Evolutionary conservation across 2,888 invertebrate species (phyloP).

Genomic region (Limnephilus lunatus): DNA sequence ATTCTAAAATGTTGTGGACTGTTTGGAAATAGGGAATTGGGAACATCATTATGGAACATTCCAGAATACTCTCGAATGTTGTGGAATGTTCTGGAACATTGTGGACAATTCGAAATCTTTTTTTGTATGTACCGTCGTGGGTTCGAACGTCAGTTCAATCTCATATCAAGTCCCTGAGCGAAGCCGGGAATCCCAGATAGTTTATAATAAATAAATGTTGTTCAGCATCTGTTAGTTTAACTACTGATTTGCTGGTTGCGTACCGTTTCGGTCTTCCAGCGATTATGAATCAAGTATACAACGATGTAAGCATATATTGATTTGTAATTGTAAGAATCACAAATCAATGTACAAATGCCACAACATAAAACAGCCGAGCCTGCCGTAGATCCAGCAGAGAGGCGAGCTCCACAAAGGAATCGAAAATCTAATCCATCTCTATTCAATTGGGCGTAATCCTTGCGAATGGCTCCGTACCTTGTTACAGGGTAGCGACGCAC

Average conservation of each 20-base stretch:
- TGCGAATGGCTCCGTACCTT: neutral
- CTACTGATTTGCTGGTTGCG: neutral
- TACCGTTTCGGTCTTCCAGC: neutral
- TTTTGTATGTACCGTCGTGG: too few species aligned
- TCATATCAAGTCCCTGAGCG: too few species aligned
- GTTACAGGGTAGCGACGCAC: neutral
- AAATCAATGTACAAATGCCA: neutral
- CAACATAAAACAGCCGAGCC: neutral
- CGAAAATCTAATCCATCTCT: constrained; percentile 2
- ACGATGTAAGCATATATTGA: neutral
- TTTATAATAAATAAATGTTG: too few species aligned
- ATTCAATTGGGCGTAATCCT: neutral
- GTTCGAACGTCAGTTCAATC: too few species aligned
- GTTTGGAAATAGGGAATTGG: too few species aligned
- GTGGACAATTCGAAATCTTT: too few species aligned
- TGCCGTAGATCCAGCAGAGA: neutral
- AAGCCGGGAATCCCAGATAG: too few species aligned
- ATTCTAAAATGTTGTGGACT: too few species aligned
- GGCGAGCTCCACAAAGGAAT: neutral
- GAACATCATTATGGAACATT: too few species aligned
- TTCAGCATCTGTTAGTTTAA: neutral
- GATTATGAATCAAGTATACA: neutral
- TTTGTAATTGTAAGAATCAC: neutral
- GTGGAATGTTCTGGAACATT: too few species aligned
- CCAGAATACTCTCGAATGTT: too few species aligned